Evolutionary conservation across 2,113 vertebrate species (phyloP).

Genomic region (Percopsis transmontana): DNA sequence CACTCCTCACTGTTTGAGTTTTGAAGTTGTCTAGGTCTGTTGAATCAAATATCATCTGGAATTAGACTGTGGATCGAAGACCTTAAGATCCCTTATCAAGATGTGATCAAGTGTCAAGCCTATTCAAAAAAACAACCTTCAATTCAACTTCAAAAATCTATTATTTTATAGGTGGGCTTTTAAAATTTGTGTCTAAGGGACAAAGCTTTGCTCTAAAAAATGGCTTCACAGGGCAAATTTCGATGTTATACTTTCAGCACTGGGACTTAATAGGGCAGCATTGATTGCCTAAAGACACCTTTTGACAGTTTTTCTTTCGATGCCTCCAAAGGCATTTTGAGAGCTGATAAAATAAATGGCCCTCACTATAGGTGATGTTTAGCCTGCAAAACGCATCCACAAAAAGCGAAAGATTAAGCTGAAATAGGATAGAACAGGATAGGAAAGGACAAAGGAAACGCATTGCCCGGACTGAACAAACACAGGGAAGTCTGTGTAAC

Average conservation of each 20-base stretch:
- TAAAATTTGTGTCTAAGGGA: conserved; percentile 10
- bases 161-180: background rate
- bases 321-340: conserved; percentile 51
- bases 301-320: conserved; percentile 34
- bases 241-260: conserved; percentile 47
- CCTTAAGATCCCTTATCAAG: background rate
- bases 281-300: conserved; percentile 43
- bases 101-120: background rate
- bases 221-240: conserved; percentile 13
- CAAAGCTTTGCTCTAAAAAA: conserved; percentile 12
- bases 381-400: conserved; percentile 13
- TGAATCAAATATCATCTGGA: conserved; percentile 40
- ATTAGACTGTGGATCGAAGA: background rate
- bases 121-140: background rate
- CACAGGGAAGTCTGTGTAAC: conserved; percentile 48
- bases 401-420: conserved; percentile 41
- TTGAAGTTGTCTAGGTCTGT: conserved; percentile 88
- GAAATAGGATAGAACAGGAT: conserved; percentile 46
- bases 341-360: conserved; percentile 57
- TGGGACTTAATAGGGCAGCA: conserved; percentile 51
- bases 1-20: conserved; percentile 82
- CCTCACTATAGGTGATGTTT: conserved; percentile 47
- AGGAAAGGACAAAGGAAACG: background rate
- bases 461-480: conserved; percentile 32
- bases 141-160: too few relatives aligned